Base-by-base conservation (phyloP, 2,797 vertebrate genomes). In the Crypturellus tataupa region DNA sequence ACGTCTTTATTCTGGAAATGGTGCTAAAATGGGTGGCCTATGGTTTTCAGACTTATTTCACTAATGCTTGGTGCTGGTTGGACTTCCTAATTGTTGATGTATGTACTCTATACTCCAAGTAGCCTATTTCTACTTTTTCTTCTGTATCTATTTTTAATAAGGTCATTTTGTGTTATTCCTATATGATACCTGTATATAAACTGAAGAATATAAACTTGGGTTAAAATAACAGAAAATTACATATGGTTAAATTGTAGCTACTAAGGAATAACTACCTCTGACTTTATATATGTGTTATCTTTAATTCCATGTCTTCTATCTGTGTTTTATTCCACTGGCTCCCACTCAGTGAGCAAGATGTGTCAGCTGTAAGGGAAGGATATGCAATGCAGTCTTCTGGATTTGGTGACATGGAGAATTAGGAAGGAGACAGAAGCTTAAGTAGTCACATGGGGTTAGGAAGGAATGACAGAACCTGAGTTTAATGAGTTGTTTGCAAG, bases 51-150 rank as follows among this genome's bases (percentile, higher is more conserved):
- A 99, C 98, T 24, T 99, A 99, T 90, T 99, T 99, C 97, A 99
- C 99, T 91, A 99, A 99, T 95, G 99, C 99, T 84, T 99, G 99
- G 99, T 99, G 99, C 97, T 99, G 99, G 99, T 97, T 99, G 97
- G 99, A 99, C 97, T 99, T 99, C 97, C 95, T 99, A 72, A 99
- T 99, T 97, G 99, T 99, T 63, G 98, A 99, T 97, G 99, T 99
- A 98, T 58, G 99, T 99, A 97, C n/a, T 70, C 20, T 71, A 35
- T 29, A 75, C 85, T 56, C 23, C 21, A 14, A 60, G 31, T 23
- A 89, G 8, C n/a, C 5, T 85, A 6, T 72, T 88, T 63, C 40
- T 68, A 29, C 18, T 83, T 18, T 19, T 20, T 56, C 17, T 56
- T 56, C 31, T 56, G 17, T 56, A n/a, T 78, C 55, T 56, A 19